Percentiles rank a stretch among this genome's conserved stretches.
Evolutionary conservation across 2,888 invertebrate genomes (phyloP).

Genomic region (Fabriciana adippe): DNA sequence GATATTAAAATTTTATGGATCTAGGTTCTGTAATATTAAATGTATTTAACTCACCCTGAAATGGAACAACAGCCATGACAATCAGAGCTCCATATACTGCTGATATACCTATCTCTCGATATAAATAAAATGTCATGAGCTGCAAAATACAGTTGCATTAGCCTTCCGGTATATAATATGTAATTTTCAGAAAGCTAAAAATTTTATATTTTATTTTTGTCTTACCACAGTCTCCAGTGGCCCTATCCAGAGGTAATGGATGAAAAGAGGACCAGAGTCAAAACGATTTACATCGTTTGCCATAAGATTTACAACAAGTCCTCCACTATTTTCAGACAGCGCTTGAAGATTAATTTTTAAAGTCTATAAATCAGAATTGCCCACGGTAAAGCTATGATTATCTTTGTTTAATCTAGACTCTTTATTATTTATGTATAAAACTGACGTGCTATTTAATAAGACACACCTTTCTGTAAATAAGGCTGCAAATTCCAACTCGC

Average conservation of each 20-base stretch:
- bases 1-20: too few species aligned
- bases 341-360: slow-evolving; percentile 71
- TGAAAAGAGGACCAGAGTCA: slow-evolving; percentile 85
- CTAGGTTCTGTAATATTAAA: background rate
- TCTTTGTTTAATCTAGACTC: slow-evolving; percentile 6
- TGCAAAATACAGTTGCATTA: slow-evolving; percentile 44
- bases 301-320: slow-evolving; percentile 83
- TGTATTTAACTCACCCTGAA: slow-evolving; percentile 59
- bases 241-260: slow-evolving; percentile 89
- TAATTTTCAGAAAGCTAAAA: background rate
- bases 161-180: background rate
- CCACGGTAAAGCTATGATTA: background rate
- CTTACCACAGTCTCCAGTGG: slow-evolving; percentile 85
- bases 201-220: background rate
- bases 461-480: slow-evolving; percentile 92
- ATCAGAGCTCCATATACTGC: slow-evolving; percentile 78
- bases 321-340: slow-evolving; percentile 68
- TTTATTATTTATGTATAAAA: background rate
- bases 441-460: too few species aligned
- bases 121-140: slow-evolving; percentile 78
- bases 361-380: slow-evolving; percentile 51
- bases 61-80: slow-evolving; percentile 75
- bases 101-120: slow-evolving; percentile 77
- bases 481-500: slow-evolving; percentile 90
- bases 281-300: slow-evolving; percentile 90